These are phyloP conservation scores for Bovichtus diacanthus DNA, from an alignment of 2,797 vertebrate genomes.

Conservation along the genomic window DNA sequence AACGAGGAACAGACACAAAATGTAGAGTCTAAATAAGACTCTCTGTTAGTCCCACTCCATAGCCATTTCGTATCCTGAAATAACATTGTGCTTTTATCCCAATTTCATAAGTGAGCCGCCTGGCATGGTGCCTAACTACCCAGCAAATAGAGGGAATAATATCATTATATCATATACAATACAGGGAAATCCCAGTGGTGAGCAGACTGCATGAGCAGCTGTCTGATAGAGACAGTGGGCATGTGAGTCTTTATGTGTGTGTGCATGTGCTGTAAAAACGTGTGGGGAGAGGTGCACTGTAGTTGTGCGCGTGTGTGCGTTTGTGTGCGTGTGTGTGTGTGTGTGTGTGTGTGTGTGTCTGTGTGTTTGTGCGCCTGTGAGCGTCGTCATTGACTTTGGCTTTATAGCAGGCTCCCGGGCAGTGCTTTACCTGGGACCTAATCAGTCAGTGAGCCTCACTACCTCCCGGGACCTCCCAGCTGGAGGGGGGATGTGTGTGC, in stretches of 20 bases:
- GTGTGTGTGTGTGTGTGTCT: constrained; percentile 26
- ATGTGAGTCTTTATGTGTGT: constrained; percentile 37
- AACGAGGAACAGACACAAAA: constrained; percentile 36
- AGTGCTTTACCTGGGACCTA: constrained; percentile 91
- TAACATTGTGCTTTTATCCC: constrained; percentile 67
- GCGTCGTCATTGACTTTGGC: constrained; percentile 88
- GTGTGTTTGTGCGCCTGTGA: constrained; percentile 42
- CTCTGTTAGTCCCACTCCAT: constrained; percentile 34
- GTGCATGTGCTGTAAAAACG: constrained; percentile 41
- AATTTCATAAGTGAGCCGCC: constrained; percentile 74
- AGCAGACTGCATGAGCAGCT: constrained; percentile 78
- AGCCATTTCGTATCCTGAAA: constrained; percentile 64
- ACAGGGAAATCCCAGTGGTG: constrained; percentile 79
- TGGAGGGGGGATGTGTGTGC: constrained; percentile 73
- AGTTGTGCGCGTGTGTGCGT: constrained; percentile 19
- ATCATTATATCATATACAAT: constrained; percentile 79
- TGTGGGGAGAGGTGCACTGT: constrained; percentile 51
- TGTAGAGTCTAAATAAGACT: constrained; percentile 12
- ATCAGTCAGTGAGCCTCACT: constrained; percentile 90
- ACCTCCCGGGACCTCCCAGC: constrained; percentile 86
- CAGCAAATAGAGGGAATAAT: constrained; percentile 80
- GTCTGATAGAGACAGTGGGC: constrained; percentile 73
- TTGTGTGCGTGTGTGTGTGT: constrained; percentile 16
- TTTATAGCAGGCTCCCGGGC: constrained; percentile 89
- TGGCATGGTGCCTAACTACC: constrained; percentile 82